Evolutionary conservation across 2,797 vertebrate genomes (phyloP).

Genomic region (Choloepus didactylus): DNA sequence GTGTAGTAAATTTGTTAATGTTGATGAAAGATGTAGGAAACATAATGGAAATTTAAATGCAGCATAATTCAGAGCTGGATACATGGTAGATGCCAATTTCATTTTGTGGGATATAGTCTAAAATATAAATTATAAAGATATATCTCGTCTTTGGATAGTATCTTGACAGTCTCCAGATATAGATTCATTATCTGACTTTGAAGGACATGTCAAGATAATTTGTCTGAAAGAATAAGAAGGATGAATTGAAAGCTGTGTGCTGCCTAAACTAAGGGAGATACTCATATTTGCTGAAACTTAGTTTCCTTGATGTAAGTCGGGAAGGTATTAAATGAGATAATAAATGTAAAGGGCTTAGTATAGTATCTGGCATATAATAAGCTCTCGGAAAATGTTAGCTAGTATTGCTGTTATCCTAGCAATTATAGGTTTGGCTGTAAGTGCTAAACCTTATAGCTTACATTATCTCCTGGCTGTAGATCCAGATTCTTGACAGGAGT

Average conservation of each 20-base stretch:
- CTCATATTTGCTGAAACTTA: not conserved
- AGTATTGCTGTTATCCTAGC: not conserved
- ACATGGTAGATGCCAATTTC: not conserved
- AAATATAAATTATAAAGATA: too few relatives aligned
- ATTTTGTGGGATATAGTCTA: not conserved
- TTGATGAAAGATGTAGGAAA: not conserved
- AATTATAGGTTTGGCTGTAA: not conserved
- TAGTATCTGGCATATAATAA: not conserved
- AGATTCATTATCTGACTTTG: not conserved
- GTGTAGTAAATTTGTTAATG: too few relatives aligned
- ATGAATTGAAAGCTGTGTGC: not conserved
- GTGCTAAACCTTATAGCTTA: not conserved
- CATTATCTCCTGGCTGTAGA: not conserved
- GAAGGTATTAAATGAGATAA: not conserved
- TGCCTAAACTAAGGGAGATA: not conserved
- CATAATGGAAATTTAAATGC: conserved; percentile 46
- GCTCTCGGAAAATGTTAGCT: not conserved
- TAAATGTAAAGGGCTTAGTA: not conserved
- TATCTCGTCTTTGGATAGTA: not conserved
- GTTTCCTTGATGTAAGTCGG: not conserved
- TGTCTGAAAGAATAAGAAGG: not conserved
- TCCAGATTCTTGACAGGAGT: not conserved
- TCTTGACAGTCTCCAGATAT: not conserved
- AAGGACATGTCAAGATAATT: not conserved
- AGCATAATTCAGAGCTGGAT: conserved; percentile 5